Base-by-base conservation (phyloP, 2,113 vertebrate genomes). In the Synchiropus splendidus region DNA sequence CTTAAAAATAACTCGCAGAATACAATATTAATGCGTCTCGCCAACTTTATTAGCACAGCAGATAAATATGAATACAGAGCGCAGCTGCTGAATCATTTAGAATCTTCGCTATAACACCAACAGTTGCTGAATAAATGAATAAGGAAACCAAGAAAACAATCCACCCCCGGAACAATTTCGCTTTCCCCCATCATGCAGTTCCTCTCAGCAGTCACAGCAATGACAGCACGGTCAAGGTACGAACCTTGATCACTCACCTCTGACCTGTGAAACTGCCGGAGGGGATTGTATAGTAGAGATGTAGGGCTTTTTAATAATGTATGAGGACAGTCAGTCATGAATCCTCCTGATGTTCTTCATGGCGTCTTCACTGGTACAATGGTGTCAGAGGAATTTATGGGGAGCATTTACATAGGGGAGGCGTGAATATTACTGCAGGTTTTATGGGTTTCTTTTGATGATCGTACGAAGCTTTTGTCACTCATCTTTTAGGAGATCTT, bases 31-130 rank as follows among this genome's bases (percentile, higher is more conserved):
- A 27, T 4, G 4, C 21, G 21, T 27, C 21, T 27, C 21, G 4
- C 4, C 8, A 27, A 27, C 21, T 27, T 27, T 36, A 44, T 54
- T 48, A 53, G 51, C 45, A 31, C 31, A 65, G 43, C 61, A 63
- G 50, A 53, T 47, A 54, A 55, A 32, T 51, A 37, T 1, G 14
- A 48, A 31, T 47, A 3, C 40, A 58, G 11, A 39, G 33, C 48
- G 44, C 43, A 43, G 39, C 36, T 57, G 45, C 34, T 74, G 65
- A 74, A 76, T 65, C 54, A 68, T 74, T 52, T 11, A 66, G 67
- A 40, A 72, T 48, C 48, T 31, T 53, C 36, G 42, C 38, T 45
- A 30, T 42, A 67, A 58, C 14, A 54, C 31, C 45, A 52, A 47
- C 42, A 48, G 12, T 48, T 56, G 62, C 33, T 30, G 52, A 58